A percentile compares a stretch with the other conserved stretches of the same genome.
Evolutionary conservation across 2,888 invertebrate species (phyloP).

Genomic region (Tetanocera ferruginea): DNA sequence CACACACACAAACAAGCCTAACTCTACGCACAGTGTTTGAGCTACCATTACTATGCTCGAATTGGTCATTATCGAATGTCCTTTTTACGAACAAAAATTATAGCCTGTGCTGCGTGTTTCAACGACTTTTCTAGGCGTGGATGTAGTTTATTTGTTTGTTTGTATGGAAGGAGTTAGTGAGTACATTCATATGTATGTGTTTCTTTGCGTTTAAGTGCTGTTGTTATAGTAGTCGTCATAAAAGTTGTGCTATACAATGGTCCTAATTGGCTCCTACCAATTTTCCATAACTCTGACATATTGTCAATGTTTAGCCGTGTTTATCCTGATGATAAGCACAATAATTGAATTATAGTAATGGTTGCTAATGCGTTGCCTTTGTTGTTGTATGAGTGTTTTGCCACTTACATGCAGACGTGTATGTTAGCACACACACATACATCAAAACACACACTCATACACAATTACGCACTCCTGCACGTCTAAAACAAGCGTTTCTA

Average conservation of each 20-base stretch:
- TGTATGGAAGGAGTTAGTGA: too few species aligned
- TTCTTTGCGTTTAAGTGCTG: too few species aligned
- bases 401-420: background rate
- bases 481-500: background rate
- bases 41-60: too few species aligned
- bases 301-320: background rate
- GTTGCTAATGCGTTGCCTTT: constrained; percentile 6
- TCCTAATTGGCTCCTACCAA: background rate
- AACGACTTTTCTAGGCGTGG: too few species aligned
- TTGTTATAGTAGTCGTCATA: too few species aligned
- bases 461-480: background rate
- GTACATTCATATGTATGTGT: too few species aligned
- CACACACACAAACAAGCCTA: too few species aligned
- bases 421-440: background rate
- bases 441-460: background rate
- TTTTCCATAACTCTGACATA: background rate
- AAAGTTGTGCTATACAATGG: background rate
- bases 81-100: too few species aligned
- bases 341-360: constrained; percentile 17
- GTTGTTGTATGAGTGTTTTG: background rate
- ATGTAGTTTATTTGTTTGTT: too few species aligned
- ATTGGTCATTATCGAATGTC: too few species aligned
- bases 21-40: too few species aligned
- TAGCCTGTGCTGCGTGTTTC: too few species aligned
- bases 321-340: constrained; percentile 1